Evolutionary conservation across 35 echinoderm and acorn worm species (phyloP).

Genomic region (Heliocidaris erythrogramma): DNA sequence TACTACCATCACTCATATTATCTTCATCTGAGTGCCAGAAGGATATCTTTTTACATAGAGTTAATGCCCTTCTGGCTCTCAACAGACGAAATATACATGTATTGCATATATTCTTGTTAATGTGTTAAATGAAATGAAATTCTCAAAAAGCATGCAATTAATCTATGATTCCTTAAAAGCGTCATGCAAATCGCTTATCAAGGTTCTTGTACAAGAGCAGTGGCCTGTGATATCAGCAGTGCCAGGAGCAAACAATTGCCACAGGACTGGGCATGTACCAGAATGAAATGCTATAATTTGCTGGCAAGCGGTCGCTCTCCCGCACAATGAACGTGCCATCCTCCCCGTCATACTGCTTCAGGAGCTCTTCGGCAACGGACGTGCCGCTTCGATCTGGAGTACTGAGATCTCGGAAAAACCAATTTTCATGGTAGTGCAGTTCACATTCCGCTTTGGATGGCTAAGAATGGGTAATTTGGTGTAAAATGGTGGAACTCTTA

Average conservation of each 20-base stretch:
- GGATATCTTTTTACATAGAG: too few relatives aligned
- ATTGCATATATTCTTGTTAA: background rate
- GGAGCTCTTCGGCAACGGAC: conserved; percentile 49
- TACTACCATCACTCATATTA: too few relatives aligned
- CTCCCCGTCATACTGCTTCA: conserved; percentile 48
- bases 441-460: conserved; percentile 11
- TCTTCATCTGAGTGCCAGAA: too few relatives aligned
- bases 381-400: background rate
- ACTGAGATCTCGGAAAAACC: conserved; percentile 56
- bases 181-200: background rate
- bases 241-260: background rate
- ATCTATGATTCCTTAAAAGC: background rate
- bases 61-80: too few relatives aligned
- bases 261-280: conserved; percentile 32
- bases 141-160: background rate
- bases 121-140: background rate
- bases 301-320: conserved; percentile 45
- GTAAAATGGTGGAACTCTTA: background rate
- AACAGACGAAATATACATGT: background rate
- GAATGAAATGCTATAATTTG: conserved; percentile 49
- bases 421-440: conserved; percentile 53
- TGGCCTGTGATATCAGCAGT: background rate
- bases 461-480: conserved; percentile 14
- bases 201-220: background rate
- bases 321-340: conserved; percentile 66